Base-by-base conservation (phyloP, 2,888 invertebrate genomes). In the Calameuta filiformis region DNA sequence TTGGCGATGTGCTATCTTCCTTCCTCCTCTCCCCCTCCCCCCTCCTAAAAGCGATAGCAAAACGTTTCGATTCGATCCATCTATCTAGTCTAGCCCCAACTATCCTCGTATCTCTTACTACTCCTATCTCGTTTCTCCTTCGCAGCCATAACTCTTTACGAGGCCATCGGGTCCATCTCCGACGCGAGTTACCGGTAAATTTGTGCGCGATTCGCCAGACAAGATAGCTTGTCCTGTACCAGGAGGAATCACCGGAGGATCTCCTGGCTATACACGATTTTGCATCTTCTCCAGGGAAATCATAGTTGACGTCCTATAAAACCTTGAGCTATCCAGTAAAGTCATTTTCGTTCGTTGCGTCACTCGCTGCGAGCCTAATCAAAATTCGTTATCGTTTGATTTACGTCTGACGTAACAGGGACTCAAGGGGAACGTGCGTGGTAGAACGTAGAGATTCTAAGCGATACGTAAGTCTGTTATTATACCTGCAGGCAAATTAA, bases 61-160 rank as follows among this genome's bases (percentile, higher is more conserved):
- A 81, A 79, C 82, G 78, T 75, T 79, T 73, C 79, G 80, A 81
- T 79, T 80, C 80, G 79, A 80, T 79, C 77, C 76, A 71, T 74
- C 75, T 68, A 76, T 56, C 23, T 23, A 9, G 23, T 56, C 56
- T 2, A 9, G 35, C 6, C 23, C 56, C 23, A 23, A 23, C 56
- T 9, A 23, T 23, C 23, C 40, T 15, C 15, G 23, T 23, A 0
- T 56, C 56, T 56, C 56, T 23, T 9, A 75, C 76, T 33, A 76
- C 77, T 73, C 76, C 69, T 73, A 71, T 76, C 75, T 75, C 75
- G 75, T 76, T 68, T 33, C 76, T 73, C n/a, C 68, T 68, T 37
- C 34, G 33, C 33, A 31, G 76, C 73, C 73, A 73, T 78, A 78
- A 78, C 76, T 78, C 78, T 76, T 78, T 73, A 35, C 73, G 69